Percentiles rank a stretch among this genome's conserved stretches.
phyloP scores from a whole-genome alignment of 2,888 invertebrate species.

The Drosophila paranaensis region DNA sequence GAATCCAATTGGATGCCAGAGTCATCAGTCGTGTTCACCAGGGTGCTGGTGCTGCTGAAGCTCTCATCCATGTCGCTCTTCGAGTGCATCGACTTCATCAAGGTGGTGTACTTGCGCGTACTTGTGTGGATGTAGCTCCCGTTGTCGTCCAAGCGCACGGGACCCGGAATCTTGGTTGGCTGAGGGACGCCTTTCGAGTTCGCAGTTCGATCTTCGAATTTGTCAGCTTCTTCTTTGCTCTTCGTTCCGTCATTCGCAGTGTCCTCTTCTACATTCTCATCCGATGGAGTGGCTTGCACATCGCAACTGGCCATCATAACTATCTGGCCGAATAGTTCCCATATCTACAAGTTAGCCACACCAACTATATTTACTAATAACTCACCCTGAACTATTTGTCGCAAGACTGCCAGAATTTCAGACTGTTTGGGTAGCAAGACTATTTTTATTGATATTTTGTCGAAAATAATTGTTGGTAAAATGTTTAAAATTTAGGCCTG shows the following conservation, averaged over 20 bases:
- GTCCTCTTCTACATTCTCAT: constrained; percentile 25
- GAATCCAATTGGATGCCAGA: constrained; percentile 52
- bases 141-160: constrained; percentile 25
- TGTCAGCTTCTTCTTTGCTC: not conserved
- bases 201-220: not conserved
- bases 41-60: constrained; percentile 9
- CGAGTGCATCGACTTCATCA: constrained; percentile 8
- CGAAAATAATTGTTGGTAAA: constrained; percentile 38
- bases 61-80: not conserved
- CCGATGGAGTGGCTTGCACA: constrained; percentile 45
- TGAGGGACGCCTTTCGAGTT: not conserved
- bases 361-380: not conserved
- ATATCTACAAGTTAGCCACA: constrained; percentile 2
- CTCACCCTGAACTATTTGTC: constrained; percentile 61
- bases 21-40: constrained; percentile 31
- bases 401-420: constrained; percentile 56
- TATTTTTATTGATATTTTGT: constrained; percentile 42
- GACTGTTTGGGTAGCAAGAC: constrained; percentile 22
- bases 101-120: constrained; percentile 45
- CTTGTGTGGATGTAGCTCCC: constrained; percentile 8
- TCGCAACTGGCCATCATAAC: constrained; percentile 61
- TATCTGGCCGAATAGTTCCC: constrained; percentile 23
- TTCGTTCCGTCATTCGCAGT: constrained; percentile 1
- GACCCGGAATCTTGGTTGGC: constrained; percentile 56
- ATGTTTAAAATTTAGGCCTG: constrained; percentile 53